A percentile compares a stretch with the other conserved stretches of the same genome.
phyloP scores from a whole-genome alignment of 2,888 invertebrate species.

The Spodoptera picta region DNA sequence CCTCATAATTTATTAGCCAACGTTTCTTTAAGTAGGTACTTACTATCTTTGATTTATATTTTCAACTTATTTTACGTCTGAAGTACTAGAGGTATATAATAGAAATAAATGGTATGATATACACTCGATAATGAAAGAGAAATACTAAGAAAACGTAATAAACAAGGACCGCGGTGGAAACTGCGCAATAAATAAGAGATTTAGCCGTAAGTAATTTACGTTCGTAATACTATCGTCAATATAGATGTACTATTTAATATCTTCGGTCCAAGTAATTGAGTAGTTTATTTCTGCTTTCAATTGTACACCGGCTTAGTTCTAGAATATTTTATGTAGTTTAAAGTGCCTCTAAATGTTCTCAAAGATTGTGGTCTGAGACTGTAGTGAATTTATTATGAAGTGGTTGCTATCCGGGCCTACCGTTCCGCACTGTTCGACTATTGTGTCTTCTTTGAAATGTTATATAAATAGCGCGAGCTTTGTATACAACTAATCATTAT shows the following conservation, averaged over 20 bases:
- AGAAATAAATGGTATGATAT: no score
- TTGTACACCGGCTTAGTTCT: constrained; percentile 50
- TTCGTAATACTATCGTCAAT: constrained; percentile 17
- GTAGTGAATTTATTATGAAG: constrained; percentile 66
- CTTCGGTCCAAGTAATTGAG: constrained; percentile 35
- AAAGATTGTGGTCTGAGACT: constrained; percentile 65
- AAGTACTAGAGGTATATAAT: no score
- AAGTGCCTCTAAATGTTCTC: constrained; percentile 67
- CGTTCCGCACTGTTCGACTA: constrained; percentile 27
- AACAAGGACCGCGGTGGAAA: constrained; percentile 18
- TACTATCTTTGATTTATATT: no score
- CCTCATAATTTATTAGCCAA: no score
- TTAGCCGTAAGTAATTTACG: constrained; percentile 43
- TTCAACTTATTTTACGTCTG: no score
- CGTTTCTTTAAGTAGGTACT: no score
- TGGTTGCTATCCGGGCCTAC: constrained; percentile 49
- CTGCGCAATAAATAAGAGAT: constrained; percentile 45
- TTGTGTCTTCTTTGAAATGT: constrained; percentile 26
- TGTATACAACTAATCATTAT: no score
- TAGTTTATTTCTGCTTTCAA: constrained; percentile 44
- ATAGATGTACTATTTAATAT: constrained; percentile 37
- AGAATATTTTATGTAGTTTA: constrained; percentile 66
- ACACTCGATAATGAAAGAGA: neutral
- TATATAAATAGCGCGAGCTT: constrained; percentile 14
- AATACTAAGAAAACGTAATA: constrained; percentile 27